phyloP scores from a whole-genome alignment of 2,797 vertebrate species.

The Brachyrhaphis roseni region DNA sequence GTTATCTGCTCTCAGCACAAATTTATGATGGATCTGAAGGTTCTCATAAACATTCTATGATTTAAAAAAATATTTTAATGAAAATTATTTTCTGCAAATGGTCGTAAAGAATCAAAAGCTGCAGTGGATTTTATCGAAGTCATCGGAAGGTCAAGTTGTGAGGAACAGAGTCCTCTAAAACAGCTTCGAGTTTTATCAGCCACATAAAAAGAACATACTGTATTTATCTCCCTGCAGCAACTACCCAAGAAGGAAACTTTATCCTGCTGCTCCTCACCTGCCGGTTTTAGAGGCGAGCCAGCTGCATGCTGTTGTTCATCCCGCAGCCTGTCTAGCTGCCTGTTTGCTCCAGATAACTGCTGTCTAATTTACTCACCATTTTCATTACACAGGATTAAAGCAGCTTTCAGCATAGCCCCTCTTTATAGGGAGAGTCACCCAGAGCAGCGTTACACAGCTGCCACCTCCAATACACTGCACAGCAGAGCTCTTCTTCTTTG shows the following conservation, averaged over 20 bases:
- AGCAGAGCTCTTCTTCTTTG: slow-evolving; percentile 31
- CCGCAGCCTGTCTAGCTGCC: slow-evolving; percentile 46
- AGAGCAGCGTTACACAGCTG: slow-evolving; percentile 39
- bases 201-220: slow-evolving; percentile 25
- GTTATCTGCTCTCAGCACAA: slow-evolving; percentile 16
- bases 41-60: not conserved
- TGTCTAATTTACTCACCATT: slow-evolving; percentile 65
- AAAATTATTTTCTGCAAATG: slow-evolving; percentile 29
- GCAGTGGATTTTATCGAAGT: slow-evolving; percentile 22
- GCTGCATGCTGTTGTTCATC: slow-evolving; percentile 50
- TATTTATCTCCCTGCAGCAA: slow-evolving; percentile 24
- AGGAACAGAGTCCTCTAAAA: slow-evolving; percentile 32
- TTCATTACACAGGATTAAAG: slow-evolving; percentile 72
- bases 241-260: slow-evolving; percentile 35
- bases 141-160: slow-evolving; percentile 7
- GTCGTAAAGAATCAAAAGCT: slow-evolving; percentile 9
- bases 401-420: slow-evolving; percentile 39
- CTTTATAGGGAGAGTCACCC: slow-evolving; percentile 38
- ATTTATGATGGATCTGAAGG: slow-evolving; percentile 16
- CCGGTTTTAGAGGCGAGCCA: slow-evolving; percentile 38
- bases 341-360: slow-evolving; percentile 69
- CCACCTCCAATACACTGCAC: slow-evolving; percentile 12
- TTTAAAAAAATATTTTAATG: slow-evolving; percentile 24
- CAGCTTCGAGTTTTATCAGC: slow-evolving; percentile 34
- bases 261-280: slow-evolving; percentile 30